Evolutionary conservation across 2,797 vertebrate genomes (phyloP).

Genomic region (Pteropus rufus): DNA sequence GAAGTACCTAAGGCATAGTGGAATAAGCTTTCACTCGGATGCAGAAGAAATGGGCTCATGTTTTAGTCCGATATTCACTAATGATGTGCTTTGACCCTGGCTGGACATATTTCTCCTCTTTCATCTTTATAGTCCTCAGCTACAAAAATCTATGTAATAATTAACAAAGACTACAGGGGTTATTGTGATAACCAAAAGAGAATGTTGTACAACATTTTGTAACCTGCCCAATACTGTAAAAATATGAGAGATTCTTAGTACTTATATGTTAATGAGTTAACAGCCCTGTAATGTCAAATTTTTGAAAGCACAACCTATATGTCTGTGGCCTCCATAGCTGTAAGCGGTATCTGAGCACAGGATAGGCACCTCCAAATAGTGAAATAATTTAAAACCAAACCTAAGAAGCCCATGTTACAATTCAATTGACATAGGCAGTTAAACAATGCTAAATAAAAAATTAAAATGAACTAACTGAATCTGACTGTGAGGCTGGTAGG

Average conservation of each 20-base stretch:
- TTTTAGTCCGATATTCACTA: background rate
- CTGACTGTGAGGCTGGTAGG: background rate
- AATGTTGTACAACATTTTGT: background rate
- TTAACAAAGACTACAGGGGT: background rate
- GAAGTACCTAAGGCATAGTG: background rate
- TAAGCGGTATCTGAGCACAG: background rate
- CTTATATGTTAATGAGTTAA: background rate
- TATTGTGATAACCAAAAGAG: background rate
- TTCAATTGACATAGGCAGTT: background rate
- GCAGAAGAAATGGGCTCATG: background rate
- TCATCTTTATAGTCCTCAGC: background rate
- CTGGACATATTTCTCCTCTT: background rate
- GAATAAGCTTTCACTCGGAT: background rate
- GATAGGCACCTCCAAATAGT: background rate
- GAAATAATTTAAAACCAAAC: background rate
- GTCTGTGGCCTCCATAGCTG: background rate
- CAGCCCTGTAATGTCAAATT: background rate
- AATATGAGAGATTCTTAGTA: background rate
- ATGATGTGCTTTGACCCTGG: background rate
- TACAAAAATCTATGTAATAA: background rate
- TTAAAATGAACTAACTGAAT: conserved; percentile 8
- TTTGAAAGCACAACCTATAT: background rate
- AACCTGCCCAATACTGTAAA: background rate
- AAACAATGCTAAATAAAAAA: background rate
- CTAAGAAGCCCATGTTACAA: background rate